Conservation (phyloP, 1,140 invertebrate species). For the Brachionus sp. region DNA sequence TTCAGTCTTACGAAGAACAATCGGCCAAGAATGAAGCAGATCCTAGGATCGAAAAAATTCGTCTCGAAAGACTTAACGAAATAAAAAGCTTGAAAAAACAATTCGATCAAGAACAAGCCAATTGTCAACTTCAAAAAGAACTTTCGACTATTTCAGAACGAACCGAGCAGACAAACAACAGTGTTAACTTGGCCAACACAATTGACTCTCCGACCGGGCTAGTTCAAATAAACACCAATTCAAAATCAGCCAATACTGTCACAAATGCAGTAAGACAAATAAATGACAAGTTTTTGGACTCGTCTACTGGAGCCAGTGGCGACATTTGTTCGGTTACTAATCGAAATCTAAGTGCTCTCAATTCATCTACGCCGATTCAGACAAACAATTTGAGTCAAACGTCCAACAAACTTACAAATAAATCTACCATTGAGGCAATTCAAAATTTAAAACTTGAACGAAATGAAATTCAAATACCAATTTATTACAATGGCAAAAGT, state of each 20-base stretch:
- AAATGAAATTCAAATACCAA: neutral
- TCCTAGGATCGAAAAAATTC: neutral
- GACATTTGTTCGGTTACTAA: neutral
- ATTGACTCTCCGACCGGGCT: neutral
- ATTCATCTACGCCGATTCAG: constrained; percentile 13
- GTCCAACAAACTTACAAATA: neutral
- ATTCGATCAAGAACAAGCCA: neutral
- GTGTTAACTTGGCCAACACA: neutral
- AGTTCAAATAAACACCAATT: neutral
- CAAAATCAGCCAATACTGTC: neutral
- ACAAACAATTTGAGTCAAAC: neutral
- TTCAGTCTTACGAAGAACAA: constrained; percentile 40
- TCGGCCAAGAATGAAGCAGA: neutral
- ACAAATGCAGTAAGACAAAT: constrained; percentile 24
- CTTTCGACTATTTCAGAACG: constrained; percentile 40
- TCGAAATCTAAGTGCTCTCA: neutral
- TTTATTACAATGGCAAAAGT: neutral
- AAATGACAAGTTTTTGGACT: constrained; percentile 21
- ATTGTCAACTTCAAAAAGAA: constrained; percentile 2
- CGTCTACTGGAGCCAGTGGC: constrained; percentile 4
- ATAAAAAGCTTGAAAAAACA: neutral
- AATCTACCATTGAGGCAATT: neutral
- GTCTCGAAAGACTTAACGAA: neutral
- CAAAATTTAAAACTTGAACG: constrained; percentile 29
- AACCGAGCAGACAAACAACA: constrained; percentile 25